phyloP scores from a whole-genome alignment of 2,888 invertebrate species.

The Amphipoea oculea region DNA sequence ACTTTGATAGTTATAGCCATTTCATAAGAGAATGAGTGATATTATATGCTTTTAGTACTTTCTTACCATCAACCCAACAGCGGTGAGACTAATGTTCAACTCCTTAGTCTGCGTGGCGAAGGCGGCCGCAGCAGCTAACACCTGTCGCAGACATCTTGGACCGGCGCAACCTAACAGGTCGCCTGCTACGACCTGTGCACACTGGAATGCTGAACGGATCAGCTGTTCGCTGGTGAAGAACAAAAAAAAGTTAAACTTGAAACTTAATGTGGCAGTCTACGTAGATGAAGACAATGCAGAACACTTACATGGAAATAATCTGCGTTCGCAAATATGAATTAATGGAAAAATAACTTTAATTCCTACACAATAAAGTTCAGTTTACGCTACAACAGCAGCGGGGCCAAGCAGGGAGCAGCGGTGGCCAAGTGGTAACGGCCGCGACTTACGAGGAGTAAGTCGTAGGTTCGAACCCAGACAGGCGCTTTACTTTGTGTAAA shows the following conservation, averaged over 20 bases:
- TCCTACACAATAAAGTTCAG: too few relatives aligned
- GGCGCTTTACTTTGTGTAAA: too few relatives aligned
- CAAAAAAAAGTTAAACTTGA: not conserved
- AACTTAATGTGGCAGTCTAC: not conserved
- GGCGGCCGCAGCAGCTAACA: slow-evolving; percentile 97
- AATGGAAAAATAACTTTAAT: too few relatives aligned
- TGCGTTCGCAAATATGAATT: too few relatives aligned
- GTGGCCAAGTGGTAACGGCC: too few relatives aligned
- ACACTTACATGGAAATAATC: not conserved
- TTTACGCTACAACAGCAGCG: too few relatives aligned
- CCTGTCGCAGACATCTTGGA: slow-evolving; percentile 96
- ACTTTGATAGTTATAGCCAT: too few relatives aligned
- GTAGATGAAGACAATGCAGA: not conserved
- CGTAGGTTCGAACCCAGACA: too few relatives aligned
- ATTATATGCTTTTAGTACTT: not conserved
- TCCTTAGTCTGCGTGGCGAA: slow-evolving; percentile 99
- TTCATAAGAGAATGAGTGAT: too few relatives aligned
- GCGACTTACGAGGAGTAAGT: too few relatives aligned
- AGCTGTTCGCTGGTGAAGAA: slow-evolving; percentile 93
- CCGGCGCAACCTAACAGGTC: slow-evolving; percentile 97
- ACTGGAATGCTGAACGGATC: slow-evolving; percentile 98
- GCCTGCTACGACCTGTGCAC: slow-evolving; percentile 98
- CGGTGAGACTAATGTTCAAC: slow-evolving; percentile 98
- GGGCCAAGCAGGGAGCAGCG: too few relatives aligned
- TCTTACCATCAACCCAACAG: slow-evolving; percentile 97